These are phyloP conservation scores for Melipona quadrifasciata DNA, from an alignment of 1,140 invertebrate genomes.

Conservation along the genomic window DNA sequence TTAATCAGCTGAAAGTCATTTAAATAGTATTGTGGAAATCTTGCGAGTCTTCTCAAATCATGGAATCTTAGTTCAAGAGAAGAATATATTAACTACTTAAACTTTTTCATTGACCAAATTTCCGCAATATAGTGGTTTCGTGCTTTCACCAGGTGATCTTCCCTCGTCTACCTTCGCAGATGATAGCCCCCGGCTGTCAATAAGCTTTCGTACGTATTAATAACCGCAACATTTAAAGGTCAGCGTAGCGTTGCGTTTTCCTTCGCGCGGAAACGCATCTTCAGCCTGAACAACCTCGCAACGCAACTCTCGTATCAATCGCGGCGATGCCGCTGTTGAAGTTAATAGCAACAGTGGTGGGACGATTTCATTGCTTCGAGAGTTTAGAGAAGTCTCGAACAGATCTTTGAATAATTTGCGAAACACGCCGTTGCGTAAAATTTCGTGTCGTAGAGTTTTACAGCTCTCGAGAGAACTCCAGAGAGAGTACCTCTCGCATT, in stretches of 20 bases:
- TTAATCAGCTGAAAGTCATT: too few species aligned
- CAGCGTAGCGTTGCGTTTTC: background rate
- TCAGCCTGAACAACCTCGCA: background rate
- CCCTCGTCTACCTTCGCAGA: background rate
- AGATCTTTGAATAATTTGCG: too few species aligned
- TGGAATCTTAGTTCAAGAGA: background rate
- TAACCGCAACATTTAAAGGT: slow-evolving; percentile 29
- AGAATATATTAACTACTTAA: too few species aligned
- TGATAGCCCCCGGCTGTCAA: background rate
- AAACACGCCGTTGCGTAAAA: background rate
- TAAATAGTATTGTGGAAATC: too few species aligned
- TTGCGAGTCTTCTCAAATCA: too few species aligned
- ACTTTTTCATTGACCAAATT: background rate
- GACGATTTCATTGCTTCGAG: too few species aligned
- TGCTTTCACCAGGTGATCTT: background rate
- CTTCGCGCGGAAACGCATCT: background rate
- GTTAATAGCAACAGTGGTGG: too few species aligned
- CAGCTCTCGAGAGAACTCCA: too few species aligned
- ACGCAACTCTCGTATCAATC: background rate
- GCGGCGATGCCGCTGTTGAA: too few species aligned
- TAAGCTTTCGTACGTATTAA: slow-evolving; percentile 4
- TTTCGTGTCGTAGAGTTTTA: background rate
- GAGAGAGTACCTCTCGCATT: background rate
- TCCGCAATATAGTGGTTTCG: background rate
- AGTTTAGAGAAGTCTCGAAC: too few species aligned